Conservation (phyloP, 2,888 invertebrate species). For the Tinea pellionella region DNA sequence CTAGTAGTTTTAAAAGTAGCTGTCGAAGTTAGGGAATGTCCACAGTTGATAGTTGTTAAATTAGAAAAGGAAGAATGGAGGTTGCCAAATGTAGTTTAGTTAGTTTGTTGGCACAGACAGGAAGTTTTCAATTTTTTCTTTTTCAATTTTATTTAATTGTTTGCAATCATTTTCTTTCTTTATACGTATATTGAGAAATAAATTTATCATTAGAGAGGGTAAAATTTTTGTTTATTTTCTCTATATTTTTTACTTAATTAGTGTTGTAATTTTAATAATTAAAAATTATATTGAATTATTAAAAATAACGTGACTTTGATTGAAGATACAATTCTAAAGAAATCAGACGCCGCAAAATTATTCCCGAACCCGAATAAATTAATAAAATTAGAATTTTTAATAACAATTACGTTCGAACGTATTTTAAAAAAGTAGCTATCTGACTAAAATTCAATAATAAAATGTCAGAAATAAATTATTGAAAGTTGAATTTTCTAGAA, state of each 20-base stretch:
- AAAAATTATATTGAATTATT: too few species aligned
- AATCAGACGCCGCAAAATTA: not conserved
- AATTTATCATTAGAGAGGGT: too few species aligned
- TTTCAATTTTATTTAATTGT: too few species aligned
- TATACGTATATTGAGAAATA: too few species aligned
- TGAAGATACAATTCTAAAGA: too few species aligned
- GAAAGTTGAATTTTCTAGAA: constrained; percentile 29
- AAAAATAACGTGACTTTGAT: too few species aligned
- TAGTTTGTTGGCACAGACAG: not conserved
- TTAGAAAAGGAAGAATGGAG: not conserved
- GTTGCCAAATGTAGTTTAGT: not conserved
- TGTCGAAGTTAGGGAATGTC: not conserved
- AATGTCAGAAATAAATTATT: constrained; percentile 34
- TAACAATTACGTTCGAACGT: not conserved
- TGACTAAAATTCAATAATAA: constrained; percentile 18
- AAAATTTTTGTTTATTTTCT: too few species aligned
- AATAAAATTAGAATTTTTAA: not conserved
- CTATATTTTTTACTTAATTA: too few species aligned
- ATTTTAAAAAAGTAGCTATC: not conserved
- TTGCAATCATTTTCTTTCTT: too few species aligned
- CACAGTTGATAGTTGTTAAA: not conserved
- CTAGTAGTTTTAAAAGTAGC: not conserved
- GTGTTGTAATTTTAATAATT: too few species aligned
- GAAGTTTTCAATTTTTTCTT: too few species aligned
- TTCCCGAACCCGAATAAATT: not conserved